Evolutionary conservation across 2,888 invertebrate genomes (phyloP).

Genomic region (Tolmerus cingulatus): DNA sequence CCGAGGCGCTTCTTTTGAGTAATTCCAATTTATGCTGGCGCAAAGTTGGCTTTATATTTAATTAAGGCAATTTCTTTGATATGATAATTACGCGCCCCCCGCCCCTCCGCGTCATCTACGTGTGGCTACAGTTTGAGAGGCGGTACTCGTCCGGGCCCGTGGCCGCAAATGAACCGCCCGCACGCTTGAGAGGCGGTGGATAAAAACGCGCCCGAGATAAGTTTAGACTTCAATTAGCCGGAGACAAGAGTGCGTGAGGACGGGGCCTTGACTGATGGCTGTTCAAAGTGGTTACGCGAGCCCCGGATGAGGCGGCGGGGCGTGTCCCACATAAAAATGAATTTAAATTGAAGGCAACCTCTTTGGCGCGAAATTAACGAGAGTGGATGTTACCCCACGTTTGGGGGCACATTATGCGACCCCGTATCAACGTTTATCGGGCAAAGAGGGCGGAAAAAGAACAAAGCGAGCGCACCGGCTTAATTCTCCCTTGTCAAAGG

Average conservation of each 20-base stretch:
- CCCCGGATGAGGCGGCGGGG: background rate
- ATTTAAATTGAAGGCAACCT: constrained; percentile 29
- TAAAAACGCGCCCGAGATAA: constrained; percentile 35
- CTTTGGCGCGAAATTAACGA: background rate
- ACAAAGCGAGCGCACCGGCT: background rate
- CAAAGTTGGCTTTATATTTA: constrained; percentile 38
- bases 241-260: background rate
- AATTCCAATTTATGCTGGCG: constrained; percentile 32
- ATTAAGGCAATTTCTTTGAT: constrained; percentile 40
- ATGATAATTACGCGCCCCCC: constrained; percentile 20
- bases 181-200: background rate
- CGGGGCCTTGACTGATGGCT: background rate
- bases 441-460: background rate
- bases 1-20: background rate
- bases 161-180: background rate
- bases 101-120: background rate
- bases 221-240: constrained; percentile 33
- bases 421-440: background rate
- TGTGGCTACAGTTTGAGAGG: constrained; percentile 2
- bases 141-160: background rate
- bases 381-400: background rate
- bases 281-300: background rate
- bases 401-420: background rate
- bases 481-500: background rate
- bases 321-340: constrained; percentile 36